phyloP scores from a whole-genome alignment of 2,888 invertebrate genomes.

The Mimas tiliae region DNA sequence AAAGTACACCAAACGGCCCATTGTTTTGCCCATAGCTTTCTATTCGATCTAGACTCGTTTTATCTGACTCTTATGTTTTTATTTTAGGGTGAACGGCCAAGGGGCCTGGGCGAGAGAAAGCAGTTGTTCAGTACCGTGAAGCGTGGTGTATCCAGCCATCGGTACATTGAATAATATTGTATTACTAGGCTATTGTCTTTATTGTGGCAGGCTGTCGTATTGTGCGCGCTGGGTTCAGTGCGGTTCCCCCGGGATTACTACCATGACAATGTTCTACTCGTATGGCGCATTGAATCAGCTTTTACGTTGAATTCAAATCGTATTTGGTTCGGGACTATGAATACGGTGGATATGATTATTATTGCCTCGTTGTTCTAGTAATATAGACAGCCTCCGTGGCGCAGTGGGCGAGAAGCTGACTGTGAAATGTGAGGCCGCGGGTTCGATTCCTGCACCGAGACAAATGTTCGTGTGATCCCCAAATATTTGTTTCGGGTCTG shows the following conservation, averaged over 20 bases:
- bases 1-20: slow-evolving; percentile 39
- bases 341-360: neutral
- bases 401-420: too few species aligned
- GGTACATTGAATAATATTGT: slow-evolving; percentile 19
- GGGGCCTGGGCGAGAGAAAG: slow-evolving; percentile 23
- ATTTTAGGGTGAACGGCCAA: slow-evolving; percentile 21
- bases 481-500: too few species aligned
- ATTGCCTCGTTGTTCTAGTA: neutral
- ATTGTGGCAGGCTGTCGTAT: slow-evolving; percentile 5
- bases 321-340: neutral
- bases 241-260: slow-evolving; percentile 9
- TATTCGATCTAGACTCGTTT: slow-evolving; percentile 41
- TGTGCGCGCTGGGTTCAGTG: neutral
- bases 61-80: slow-evolving; percentile 15
- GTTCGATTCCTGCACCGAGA: too few species aligned
- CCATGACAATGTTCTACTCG: slow-evolving; percentile 3
- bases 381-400: too few species aligned
- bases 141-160: slow-evolving; percentile 12
- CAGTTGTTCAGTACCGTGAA: slow-evolving; percentile 25
- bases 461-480: too few species aligned
- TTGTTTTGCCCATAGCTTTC: slow-evolving; percentile 44
- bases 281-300: neutral
- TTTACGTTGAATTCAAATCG: neutral
- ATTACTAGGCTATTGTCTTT: slow-evolving; percentile 7
- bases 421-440: too few species aligned